These are phyloP conservation scores for Lethenteron camtschaticum DNA, from an alignment of 2,113 vertebrate species.

Conservation along the genomic window DNA sequence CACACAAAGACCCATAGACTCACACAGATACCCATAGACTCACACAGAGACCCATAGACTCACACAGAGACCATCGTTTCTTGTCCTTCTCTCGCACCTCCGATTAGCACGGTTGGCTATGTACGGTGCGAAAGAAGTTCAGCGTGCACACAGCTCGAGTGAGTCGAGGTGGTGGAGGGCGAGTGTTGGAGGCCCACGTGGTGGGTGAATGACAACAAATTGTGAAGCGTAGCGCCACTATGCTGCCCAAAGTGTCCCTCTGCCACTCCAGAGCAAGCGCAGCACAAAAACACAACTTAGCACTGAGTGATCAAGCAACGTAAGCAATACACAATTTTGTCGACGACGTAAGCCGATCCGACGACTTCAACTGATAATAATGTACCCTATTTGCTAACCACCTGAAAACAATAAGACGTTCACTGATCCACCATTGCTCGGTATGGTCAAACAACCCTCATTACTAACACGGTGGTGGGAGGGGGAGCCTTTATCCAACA, in stretches of 20 bases:
- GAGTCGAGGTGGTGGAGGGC: background rate
- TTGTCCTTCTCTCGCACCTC: no score
- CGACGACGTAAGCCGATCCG: background rate
- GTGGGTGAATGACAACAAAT: background rate
- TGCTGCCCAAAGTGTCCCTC: background rate
- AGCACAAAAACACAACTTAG: background rate
- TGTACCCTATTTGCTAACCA: background rate
- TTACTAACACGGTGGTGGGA: no score
- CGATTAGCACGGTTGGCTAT: no score
- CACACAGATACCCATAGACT: no score
- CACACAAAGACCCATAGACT: no score
- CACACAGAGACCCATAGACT: no score
- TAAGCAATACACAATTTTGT: background rate
- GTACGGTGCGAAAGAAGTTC: no score
- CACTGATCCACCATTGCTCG: background rate
- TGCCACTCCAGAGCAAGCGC: background rate
- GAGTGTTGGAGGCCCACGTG: background rate
- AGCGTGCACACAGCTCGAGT: background rate
- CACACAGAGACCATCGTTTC: no score
- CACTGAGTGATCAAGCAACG: background rate
- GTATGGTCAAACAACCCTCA: background rate
- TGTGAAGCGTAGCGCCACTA: background rate
- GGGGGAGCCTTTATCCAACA: no score
- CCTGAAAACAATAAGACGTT: background rate
- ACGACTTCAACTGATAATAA: background rate